Base-by-base conservation (phyloP, 2,113 vertebrate genomes). In the Pseudorhombus dupliciocellatus region DNA sequence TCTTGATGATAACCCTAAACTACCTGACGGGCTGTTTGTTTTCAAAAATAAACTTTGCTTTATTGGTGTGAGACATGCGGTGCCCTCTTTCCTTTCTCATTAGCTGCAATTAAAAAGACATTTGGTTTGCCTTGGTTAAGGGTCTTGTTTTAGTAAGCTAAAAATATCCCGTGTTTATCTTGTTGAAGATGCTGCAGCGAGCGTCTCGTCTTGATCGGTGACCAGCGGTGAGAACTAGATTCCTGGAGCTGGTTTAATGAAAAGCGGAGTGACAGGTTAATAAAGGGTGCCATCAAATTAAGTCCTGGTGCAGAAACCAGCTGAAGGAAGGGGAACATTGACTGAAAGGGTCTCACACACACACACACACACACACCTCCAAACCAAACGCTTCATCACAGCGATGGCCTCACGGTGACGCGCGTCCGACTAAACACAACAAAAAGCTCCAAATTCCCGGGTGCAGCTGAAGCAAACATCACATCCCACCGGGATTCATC, bases 211-310 rank as follows among this genome's bases (percentile, higher is more conserved):
- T 42, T 16, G 14, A 42, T 16, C 16, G 25, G 5, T 76, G 66
- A 82, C 75, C 4, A 71, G 74, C 53, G 63, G 31, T n/a, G 64
- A 75, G 54, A 77, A 66, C 65, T 48, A 65, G 76, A 87, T 74
- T 63, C 66, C 15, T 37, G 4, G 34, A 44, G 16, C 16, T 44
- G 79, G 54, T 74, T 77, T 81, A 84, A 60, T 62, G 71, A 66
- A 65, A 55, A 42, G 40, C 48, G 34, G 44, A 73, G 66, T 75
- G 77, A 83, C 75, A 83, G 16, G 40, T 44, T 44, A 15, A 44
- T 44, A 16, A 44, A 44, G 15, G 15, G 40, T 37, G 1, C 16
- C 16, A 44, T 4, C 5, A 46, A 46, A 46, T 46, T 18, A 18
- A 14, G 5, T 46, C 42, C 42, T 6, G 16, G 42, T 20, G 4